Base-by-base conservation (phyloP, 2,113 vertebrate genomes). In the Lampris megalopsis region DNA sequence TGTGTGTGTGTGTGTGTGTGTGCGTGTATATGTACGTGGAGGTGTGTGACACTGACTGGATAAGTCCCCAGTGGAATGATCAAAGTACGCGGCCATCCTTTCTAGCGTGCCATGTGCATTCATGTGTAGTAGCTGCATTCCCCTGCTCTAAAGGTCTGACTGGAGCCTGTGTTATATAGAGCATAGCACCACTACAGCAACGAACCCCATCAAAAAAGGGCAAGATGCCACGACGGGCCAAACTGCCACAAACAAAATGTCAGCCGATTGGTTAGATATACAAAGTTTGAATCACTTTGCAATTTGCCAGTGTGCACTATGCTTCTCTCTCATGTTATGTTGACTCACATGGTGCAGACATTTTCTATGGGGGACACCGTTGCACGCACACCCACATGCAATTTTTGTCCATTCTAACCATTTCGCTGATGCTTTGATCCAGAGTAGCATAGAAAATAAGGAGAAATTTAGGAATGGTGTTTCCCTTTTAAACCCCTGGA, bases 41-140 rank as follows among this genome's bases (percentile, higher is more conserved):
- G 9, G 1, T 9, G 57, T 37, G 57, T 38, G 57, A 36, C 24
- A 24, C 24, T 24, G 38, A 37, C 49, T 9, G 48, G 9, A 6
- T 61, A 63, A 53, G 73, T 75, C 71, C 50, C 61, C 24, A 38
- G 5, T 74, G 48, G 41, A 71, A 59, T 64, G 45, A 36, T 9
- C 41, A 42, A 24, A 24, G 42, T 65, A 13, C 52, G 47, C 13
- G 56, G 50, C 76, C 59, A 63, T 45, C 52, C 57, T 45, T 48
- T 75, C 54, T 43, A 63, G 54, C 7, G 5, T 66, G 48, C n/a
- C 38, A 11, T 36, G 50, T 36, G 74, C 42, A 70, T 50, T 9
- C 78, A 70, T 73, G 70, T 62, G 48, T 64, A 61, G 48, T 64
- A 61, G 52, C 45, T 49, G 9, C 35, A 78, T 58, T 68, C 47